Conservation (phyloP, 92 coral and sea anemone genomes). For the Virgularia gustaviana region DNA sequence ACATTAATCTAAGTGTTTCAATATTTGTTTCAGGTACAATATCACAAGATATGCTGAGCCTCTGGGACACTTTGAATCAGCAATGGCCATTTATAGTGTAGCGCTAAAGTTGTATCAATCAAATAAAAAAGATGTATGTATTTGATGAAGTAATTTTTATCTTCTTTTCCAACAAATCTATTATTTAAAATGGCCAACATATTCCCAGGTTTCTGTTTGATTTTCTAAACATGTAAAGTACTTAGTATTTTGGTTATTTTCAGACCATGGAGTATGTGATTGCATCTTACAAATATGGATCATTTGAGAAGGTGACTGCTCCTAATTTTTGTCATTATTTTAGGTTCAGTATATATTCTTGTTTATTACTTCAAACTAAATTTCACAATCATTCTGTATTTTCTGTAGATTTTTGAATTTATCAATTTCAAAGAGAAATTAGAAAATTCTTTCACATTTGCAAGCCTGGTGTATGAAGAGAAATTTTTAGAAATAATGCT, state of each 20-base stretch:
- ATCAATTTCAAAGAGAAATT: conserved; percentile 67
- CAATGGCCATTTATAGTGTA: conserved; percentile 62
- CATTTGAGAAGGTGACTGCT: conserved; percentile 84
- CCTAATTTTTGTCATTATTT: not conserved
- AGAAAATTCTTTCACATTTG: conserved; percentile 30
- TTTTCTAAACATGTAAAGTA: not conserved
- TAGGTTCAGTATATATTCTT: too few species aligned
- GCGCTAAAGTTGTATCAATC: conserved; percentile 79
- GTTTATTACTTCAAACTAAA: conserved; percentile 38
- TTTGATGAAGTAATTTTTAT: too few species aligned
- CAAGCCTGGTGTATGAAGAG: conserved; percentile 76
- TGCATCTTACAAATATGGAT: conserved; percentile 93
- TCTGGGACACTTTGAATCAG: conserved; percentile 87
- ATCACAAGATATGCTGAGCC: conserved; percentile 68
- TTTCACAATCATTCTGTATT: conserved; percentile 8
- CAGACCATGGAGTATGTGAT: conserved; percentile 91
- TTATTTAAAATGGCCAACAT: not conserved
- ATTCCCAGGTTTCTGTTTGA: not conserved
- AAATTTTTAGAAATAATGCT: conserved; percentile 67
- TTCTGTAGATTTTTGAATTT: conserved; percentile 74
- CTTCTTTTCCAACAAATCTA: too few species aligned
- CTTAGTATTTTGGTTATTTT: too few species aligned
- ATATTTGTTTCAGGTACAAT: conserved; percentile 71
- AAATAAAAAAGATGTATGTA: conserved; percentile 88
- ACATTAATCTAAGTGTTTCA: not conserved